Conservation (phyloP, 2,888 invertebrate species). For the Lucinisca nassula region DNA sequence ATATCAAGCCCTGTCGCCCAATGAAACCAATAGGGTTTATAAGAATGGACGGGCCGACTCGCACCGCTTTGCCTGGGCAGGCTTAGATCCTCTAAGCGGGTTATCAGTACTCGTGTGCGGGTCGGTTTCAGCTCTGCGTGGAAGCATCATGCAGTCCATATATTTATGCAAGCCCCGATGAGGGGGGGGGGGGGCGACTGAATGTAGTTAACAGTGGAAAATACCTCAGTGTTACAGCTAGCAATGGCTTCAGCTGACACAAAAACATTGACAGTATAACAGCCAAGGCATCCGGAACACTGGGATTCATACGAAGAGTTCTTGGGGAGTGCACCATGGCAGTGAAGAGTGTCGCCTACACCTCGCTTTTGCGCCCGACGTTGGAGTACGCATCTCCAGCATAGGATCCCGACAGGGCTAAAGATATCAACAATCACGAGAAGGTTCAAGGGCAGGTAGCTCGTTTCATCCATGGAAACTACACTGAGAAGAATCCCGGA, state of each 20-base stretch:
- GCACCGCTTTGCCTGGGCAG: too few relatives aligned
- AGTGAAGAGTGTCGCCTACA: not conserved
- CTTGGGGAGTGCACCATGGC: not conserved
- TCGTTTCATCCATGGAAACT: not conserved
- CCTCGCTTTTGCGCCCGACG: not conserved
- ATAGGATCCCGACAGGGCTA: not conserved
- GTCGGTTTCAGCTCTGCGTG: too few relatives aligned
- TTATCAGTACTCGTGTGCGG: too few relatives aligned
- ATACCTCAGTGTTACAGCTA: not conserved
- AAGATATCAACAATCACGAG: not conserved
- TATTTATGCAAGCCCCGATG: too few relatives aligned
- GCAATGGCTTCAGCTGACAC: not conserved
- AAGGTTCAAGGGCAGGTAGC: not conserved
- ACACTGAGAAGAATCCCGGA: not conserved
- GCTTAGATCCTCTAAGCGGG: too few relatives aligned
- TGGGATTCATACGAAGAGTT: not conserved
- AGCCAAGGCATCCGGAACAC: not conserved
- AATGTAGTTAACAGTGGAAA: not conserved
- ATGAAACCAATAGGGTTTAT: too few relatives aligned
- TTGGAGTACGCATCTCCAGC: not conserved
- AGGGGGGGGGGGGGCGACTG: too few relatives aligned
- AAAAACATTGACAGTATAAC: not conserved
- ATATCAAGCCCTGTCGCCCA: too few relatives aligned
- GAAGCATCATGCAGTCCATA: too few relatives aligned
- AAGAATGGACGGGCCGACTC: too few relatives aligned